A percentile compares a stretch with the other conserved stretches of the same genome.
Evolutionary conservation across 2,888 invertebrate genomes (phyloP).

Genomic region (Sycophila texana): DNA sequence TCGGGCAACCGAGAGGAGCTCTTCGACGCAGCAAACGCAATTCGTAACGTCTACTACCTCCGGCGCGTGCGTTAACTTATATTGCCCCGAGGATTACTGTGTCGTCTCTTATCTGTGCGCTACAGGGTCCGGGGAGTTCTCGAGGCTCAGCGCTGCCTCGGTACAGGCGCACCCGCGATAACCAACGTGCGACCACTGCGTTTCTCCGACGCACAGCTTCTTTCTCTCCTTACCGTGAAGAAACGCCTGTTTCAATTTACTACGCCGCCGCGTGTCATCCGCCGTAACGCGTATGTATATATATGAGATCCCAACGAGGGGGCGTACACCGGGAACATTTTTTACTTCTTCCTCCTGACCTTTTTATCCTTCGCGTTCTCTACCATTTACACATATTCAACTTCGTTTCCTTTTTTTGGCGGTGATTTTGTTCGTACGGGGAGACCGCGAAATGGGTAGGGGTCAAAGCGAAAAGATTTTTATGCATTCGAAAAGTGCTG

Average conservation of each 20-base stretch:
- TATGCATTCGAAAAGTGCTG: constrained; percentile 25
- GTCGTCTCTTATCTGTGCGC: constrained; percentile 72
- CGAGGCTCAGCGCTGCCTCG: not conserved
- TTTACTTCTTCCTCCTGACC: not conserved
- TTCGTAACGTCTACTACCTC: constrained; percentile 66
- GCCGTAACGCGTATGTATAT: constrained; percentile 14
- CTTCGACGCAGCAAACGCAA: constrained; percentile 62
- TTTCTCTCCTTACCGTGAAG: constrained; percentile 37
- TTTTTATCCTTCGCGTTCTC: no score
- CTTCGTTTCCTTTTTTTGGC: not conserved
- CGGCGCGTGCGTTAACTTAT: constrained; percentile 68
- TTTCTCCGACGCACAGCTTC: not conserved
- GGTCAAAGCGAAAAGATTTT: constrained; percentile 15
- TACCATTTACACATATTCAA: not conserved
- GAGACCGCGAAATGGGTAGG: not conserved
- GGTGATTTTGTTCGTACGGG: not conserved
- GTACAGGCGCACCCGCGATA: constrained; percentile 5
- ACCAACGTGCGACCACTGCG: not conserved
- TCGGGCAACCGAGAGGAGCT: not conserved
- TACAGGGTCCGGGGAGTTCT: constrained; percentile 60
- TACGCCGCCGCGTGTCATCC: constrained; percentile 56
- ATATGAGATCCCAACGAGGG: not conserved
- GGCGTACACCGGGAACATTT: constrained; percentile 4
- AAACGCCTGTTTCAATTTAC: constrained; percentile 72
- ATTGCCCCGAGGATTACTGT: constrained; percentile 72